Percentiles rank a stretch among this genome's conserved stretches.
These are phyloP conservation scores for Lasaia peninsularis DNA, from an alignment of 1,140 invertebrate genomes.

Conservation along the genomic window DNA sequence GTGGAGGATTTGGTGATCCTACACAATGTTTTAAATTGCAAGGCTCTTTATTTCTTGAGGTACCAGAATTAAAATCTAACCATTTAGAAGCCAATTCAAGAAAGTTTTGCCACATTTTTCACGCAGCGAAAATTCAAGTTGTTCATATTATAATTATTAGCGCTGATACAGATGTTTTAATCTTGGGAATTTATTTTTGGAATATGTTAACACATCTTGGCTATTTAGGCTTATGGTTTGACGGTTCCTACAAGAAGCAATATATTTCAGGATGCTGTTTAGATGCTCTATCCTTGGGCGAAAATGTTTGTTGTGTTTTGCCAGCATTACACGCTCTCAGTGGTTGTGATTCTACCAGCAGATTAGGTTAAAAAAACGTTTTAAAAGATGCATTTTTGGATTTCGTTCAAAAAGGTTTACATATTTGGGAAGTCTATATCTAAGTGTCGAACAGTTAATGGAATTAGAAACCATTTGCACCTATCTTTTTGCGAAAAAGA, in stretches of 20 bases:
- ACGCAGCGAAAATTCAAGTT: not conserved
- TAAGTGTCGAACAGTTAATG: not conserved
- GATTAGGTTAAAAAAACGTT: not conserved
- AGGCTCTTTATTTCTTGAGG: conserved; percentile 4
- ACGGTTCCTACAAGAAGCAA: conserved; percentile 13
- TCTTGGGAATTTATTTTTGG: conserved; percentile 10
- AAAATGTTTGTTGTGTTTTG: conserved; percentile 12
- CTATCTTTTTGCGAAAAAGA: not conserved
- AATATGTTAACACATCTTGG: not conserved
- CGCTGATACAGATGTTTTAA: conserved; percentile 15
- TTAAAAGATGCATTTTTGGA: not conserved
- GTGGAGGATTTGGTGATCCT: not conserved
- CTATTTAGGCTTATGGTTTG: conserved; percentile 11
- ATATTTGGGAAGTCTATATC: not conserved
- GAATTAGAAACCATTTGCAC: not conserved
- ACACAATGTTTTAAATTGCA: not conserved
- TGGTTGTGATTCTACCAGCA: not conserved
- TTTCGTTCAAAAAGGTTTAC: not conserved
- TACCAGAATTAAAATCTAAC: conserved; percentile 4
- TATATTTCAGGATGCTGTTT: conserved; percentile 13
- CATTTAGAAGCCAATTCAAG: conserved; percentile 16
- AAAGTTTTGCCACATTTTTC: not conserved
- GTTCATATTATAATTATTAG: conserved; percentile 11
- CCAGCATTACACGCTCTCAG: conserved; percentile 15
- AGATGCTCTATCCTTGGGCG: conserved; percentile 8